A percentile compares a stretch with the other conserved stretches of the same genome.
These are phyloP conservation scores for Brenthis hecate DNA, from an alignment of 2,888 invertebrate species.

Conservation along the genomic window DNA sequence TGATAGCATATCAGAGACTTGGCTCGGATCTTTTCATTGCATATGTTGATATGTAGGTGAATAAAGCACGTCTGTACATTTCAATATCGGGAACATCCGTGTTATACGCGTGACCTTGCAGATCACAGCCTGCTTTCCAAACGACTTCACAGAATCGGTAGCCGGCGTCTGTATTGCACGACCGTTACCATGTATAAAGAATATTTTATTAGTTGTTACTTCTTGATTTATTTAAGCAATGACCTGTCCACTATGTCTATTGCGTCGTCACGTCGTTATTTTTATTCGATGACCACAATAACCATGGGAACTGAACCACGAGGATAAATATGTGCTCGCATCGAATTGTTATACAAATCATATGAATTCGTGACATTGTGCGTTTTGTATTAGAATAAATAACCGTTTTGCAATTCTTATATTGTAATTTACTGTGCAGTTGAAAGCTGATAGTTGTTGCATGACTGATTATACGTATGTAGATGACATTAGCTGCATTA, in stretches of 20 bases:
- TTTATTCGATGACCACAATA: slow-evolving; percentile 52
- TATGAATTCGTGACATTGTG: slow-evolving; percentile 35
- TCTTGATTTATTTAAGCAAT: slow-evolving; percentile 65
- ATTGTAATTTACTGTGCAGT: slow-evolving; percentile 36
- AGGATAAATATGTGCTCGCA: slow-evolving; percentile 36
- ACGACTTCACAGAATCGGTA: slow-evolving; percentile 78
- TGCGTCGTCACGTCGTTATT: slow-evolving; percentile 54
- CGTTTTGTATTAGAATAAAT: slow-evolving; percentile 31
- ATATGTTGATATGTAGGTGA: slow-evolving; percentile 80
- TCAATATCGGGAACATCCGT: slow-evolving; percentile 83
- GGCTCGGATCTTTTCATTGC: slow-evolving; percentile 75
- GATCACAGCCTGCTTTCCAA: slow-evolving; percentile 83
- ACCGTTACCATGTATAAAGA: slow-evolving; percentile 67
- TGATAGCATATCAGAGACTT: slow-evolving; percentile 47
- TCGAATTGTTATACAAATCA: slow-evolving; percentile 37
- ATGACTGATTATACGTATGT: slow-evolving; percentile 29
- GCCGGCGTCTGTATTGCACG: slow-evolving; percentile 74
- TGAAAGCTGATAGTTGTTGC: slow-evolving; percentile 32
- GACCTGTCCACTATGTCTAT: slow-evolving; percentile 56
- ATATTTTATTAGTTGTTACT: slow-evolving; percentile 69
- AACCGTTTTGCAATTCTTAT: slow-evolving; percentile 35
- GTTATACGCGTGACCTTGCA: slow-evolving; percentile 83
- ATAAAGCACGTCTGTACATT: slow-evolving; percentile 82
- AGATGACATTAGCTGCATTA: slow-evolving; percentile 30
- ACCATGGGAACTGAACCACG: slow-evolving; percentile 45